phyloP scores from a whole-genome alignment of 2,113 vertebrate species.

The Pelecanoides urinatrix region DNA sequence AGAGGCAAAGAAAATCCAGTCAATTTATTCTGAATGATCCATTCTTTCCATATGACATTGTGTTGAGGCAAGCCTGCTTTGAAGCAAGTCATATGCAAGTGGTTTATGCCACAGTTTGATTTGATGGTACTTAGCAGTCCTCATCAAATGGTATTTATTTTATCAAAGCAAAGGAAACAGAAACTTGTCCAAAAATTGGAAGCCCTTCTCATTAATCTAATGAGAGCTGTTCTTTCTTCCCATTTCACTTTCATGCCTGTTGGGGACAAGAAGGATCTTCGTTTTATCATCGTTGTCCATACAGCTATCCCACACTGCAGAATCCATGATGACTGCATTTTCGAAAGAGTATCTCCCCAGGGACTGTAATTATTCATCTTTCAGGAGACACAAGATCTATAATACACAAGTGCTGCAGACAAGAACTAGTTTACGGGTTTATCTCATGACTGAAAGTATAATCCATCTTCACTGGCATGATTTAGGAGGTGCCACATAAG shows the following conservation, averaged over 20 bases:
- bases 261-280: conserved; percentile 54
- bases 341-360: conserved; percentile 56
- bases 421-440: conserved; percentile 74
- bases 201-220: conserved; percentile 47
- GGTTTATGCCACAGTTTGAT: conserved; percentile 51
- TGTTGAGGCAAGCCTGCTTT: conserved; percentile 9
- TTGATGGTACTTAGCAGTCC: conserved; percentile 15
- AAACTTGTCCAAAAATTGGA: conserved; percentile 48
- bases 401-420: conserved; percentile 68
- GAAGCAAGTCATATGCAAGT: conserved; percentile 3
- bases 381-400: conserved; percentile 71
- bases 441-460: conserved; percentile 68
- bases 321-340: conserved; percentile 65
- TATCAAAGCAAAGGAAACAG: conserved; percentile 50
- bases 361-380: conserved; percentile 75
- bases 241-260: conserved; percentile 62
- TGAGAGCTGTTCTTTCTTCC: conserved; percentile 37
- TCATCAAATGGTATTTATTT: conserved; percentile 62
- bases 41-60: conserved; percentile 19
- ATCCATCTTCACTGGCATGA: conserved; percentile 72
- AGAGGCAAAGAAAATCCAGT: conserved; percentile 46
- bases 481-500: conserved; percentile 60
- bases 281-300: conserved; percentile 63
- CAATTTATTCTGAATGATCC: conserved; percentile 52
- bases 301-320: conserved; percentile 55